Evolutionary conservation across 2,888 invertebrate species (phyloP).

Genomic region (Trachelus troglodyta): DNA sequence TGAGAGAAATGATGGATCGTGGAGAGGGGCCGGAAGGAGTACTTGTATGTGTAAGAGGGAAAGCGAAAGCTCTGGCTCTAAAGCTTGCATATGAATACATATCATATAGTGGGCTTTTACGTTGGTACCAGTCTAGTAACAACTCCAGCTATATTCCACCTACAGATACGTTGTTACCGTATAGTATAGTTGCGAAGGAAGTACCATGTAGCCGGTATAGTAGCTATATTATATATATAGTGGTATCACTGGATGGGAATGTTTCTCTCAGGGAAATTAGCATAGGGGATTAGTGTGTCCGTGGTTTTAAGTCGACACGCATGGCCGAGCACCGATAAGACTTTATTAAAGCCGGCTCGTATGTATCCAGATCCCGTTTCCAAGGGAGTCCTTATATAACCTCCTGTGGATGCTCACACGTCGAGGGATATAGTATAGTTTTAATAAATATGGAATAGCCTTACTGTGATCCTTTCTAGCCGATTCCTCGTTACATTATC

Average conservation of each 20-base stretch:
- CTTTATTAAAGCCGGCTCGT: slow-evolving; percentile 54
- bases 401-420: not conserved
- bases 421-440: slow-evolving; percentile 20
- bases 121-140: slow-evolving; percentile 6
- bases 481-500: not conserved
- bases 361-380: slow-evolving; percentile 45
- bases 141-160: not conserved
- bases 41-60: not conserved
- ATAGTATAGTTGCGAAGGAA: not conserved
- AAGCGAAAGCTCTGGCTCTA: slow-evolving; percentile 1
- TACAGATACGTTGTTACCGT: not conserved
- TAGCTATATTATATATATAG: not conserved
- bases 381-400: not conserved
- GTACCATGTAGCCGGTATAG: not conserved
- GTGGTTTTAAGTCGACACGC: slow-evolving; percentile 59
- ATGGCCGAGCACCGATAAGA: slow-evolving; percentile 59
- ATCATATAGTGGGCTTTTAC: slow-evolving; percentile 9
- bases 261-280: slow-evolving; percentile 41
- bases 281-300: slow-evolving; percentile 55
- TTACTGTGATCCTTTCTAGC: not conserved
- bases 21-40: not conserved
- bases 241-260: not conserved
- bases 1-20: not conserved
- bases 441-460: slow-evolving; percentile 14
- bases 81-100: slow-evolving; percentile 9